Evolutionary conservation across 2,797 vertebrate genomes (phyloP), one percentile per base, ranked within the genome.

Genomic region (Chromis chromis): DNA sequence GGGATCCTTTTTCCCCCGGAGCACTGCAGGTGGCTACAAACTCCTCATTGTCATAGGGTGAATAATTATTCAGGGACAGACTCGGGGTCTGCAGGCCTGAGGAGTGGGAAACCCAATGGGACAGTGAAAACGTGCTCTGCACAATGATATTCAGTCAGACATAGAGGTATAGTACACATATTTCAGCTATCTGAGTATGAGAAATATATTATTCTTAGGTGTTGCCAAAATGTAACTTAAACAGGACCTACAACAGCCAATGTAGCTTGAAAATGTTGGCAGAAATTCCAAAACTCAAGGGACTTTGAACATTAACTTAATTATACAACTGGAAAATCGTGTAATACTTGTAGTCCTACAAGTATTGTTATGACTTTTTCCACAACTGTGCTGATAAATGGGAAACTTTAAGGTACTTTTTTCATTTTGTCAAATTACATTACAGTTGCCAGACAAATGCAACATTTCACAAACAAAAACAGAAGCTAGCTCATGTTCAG

Each of bases 21-120:
- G 93, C 94, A 0, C 86, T 91, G 84, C 94, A 95, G 46, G 70
- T 80, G 61, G 86, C 89, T 0, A 0, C 42, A 54, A 94, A 78
- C 60, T 91, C 74, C 44, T 93, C 91, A 1, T 57, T 78, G 70
- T 92, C 88, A 58, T 74, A 90, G 2, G 88, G 65, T 0, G 0
- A 5, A 0, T 6, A 48, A 24, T 85, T 80, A 54, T 66, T 83
- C 13, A 94, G 63, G 36, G 17, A 4, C 9, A 95, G 56, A 8
- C 28, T 33, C 1, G 94, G 94, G 1, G 73, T 87, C 84, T 94
- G 93, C 49, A 94, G 71, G 12, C 94, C 94, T 94, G 78, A 70
- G 69, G 68, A 57, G 27, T 67, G 22, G 36, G 17, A 73, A 67
- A n/a, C 17, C 33, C 27, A 42, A 27, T 0, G 52, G 24, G 17